Evolutionary conservation across 37 sponge, comb jelly and placozoan species (phyloP), one percentile per base, ranked within the genome.

Genomic region (Ianthella basta): DNA sequence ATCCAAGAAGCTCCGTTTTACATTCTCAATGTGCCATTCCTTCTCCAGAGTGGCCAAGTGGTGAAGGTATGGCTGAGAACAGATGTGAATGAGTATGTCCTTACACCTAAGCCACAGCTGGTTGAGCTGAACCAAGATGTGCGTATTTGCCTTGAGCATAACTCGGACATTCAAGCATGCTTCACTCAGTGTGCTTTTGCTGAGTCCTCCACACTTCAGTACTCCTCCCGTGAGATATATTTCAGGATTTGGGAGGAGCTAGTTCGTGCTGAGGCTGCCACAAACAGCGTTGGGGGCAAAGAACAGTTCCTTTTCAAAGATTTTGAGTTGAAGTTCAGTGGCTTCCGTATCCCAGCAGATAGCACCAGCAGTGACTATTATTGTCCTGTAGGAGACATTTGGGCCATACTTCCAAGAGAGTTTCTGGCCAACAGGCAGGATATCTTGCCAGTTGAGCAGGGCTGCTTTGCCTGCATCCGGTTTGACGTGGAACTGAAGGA

Each of bases 141-240:
- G 21, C 81, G 83, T 19, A 33, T 93, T 12, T 93, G 93, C 37
- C 44, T 93, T 5, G 88, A 93, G 32, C 93, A 93, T 63, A 87
- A 84, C 30, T 4, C 67, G 4, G 74, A 87, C 27, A 90, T 90
- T 44, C 85, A 91, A 20, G 82, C 80, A 15, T 90, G 93, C 40
- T 93, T 93, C 40, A 86, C 90, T 65, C 80, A 77, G 37, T 32
- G 82, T n/a, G 36, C 56, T 33, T 63, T 87, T 0, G 21, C 72
- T 20, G 56, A 73, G 15, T 85, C 90, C 5, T 86, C 93, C 8
- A 87, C 65, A 33, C 32, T 13, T 0, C 29, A 39, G 0, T 93
- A 90, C 55, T 24, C 35, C 13, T 63, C 34, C 33, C 81, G 89
- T 1, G 3, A 81, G 3, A 60, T 87, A 21, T 93, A 93, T 75